Evolutionary conservation across 2,888 invertebrate species (phyloP).

Genomic region (Mythimna pallens): DNA sequence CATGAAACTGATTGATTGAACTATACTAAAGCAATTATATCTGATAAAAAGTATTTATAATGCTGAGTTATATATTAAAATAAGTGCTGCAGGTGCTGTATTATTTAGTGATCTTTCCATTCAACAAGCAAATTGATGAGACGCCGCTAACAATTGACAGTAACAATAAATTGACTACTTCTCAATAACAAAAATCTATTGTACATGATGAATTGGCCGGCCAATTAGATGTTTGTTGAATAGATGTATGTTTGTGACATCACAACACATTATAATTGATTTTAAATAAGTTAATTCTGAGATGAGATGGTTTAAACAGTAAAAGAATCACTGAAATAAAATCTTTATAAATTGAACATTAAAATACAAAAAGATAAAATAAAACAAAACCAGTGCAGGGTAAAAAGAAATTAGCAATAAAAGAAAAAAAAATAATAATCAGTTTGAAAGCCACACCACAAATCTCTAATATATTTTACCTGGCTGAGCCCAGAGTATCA

Average conservation of each 20-base stretch:
- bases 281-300: background rate
- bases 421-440: constrained; percentile 14
- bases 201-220: background rate
- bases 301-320: background rate
- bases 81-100: background rate
- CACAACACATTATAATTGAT: background rate
- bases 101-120: background rate
- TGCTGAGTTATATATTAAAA: background rate
- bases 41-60: background rate
- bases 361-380: background rate
- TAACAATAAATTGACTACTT: background rate
- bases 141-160: background rate
- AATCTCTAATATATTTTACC: constrained; percentile 78
- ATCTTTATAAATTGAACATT: background rate
- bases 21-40: background rate
- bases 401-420: background rate
- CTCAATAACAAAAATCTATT: background rate
- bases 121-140: constrained; percentile 3
- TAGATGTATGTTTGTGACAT: background rate
- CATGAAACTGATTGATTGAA: background rate
- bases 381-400: background rate
- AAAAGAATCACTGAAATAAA: background rate
- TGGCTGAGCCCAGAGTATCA: constrained; percentile 88
- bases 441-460: constrained; percentile 67
- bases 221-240: background rate